Evolutionary conservation across 2,888 invertebrate genomes (phyloP), one percentile per base, ranked within the genome.

Genomic region (Acleris cristana): DNA sequence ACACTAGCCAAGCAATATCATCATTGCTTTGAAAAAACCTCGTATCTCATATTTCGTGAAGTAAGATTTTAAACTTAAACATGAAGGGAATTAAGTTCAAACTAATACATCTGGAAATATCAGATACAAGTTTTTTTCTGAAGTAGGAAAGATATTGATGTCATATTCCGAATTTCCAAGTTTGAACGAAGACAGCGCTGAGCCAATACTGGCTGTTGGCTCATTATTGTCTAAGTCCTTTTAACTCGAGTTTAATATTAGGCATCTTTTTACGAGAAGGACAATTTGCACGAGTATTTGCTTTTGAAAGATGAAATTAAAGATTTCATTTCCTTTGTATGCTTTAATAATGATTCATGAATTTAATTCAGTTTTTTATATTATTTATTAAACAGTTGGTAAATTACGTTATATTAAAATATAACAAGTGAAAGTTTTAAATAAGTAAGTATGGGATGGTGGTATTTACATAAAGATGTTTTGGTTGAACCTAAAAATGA

Each of bases 221-320:
- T 86, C 86, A 85, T 86, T 85, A 85, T 85, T 84, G 83, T 82
- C 76, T 77, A 80, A 84, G 76, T 77, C 82, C 76, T 72, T 76
- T 78, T 72, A 79, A 81, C 77, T 79, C 70, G 70, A 74, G 74
- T 80, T 82, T 79, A 82, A 80, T 84, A 83, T 81, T 76, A 72
- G 73, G 73, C 62, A 69, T 62, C 69, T 75, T 74, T 73, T 74
- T 73, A 70, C 66, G 59, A 70, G 69, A 62, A 65, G 64, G 65
- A 67, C 71, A 71, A 70, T 72, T 72, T 69, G 66, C 59, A 65
- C 67, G 60, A 56, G 65, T 66, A 69, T 71, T 71, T 65, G 65
- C 63, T 69, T 53, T 57, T 19, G 54, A 51, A 65, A 63, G 58
- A 66, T 64, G 66, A 70, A 67, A 66, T 70, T 67, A 66, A 70